phyloP scores from a whole-genome alignment of 1,140 invertebrate genomes.

The Coboldia fuscipes region DNA sequence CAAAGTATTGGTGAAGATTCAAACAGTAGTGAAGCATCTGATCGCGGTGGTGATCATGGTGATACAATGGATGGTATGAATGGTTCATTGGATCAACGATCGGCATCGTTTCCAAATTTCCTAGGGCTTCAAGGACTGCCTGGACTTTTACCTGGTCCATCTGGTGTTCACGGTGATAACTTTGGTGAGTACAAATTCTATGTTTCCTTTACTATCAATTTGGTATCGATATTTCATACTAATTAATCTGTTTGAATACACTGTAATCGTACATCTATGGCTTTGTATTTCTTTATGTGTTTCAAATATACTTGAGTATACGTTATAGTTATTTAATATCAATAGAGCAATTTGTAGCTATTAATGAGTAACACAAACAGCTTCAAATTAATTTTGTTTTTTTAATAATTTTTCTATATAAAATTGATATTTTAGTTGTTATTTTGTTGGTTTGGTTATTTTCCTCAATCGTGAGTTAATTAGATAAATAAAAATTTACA shows the following conservation, averaged over 20 bases:
- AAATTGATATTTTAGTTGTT: no score
- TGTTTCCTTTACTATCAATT: constrained; percentile 2
- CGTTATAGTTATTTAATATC: no score
- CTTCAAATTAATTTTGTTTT: no score
- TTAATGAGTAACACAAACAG: no score
- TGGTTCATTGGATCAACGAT: constrained; percentile 32
- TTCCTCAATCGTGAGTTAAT: no score
- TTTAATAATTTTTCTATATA: no score
- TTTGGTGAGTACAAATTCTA: constrained; percentile 45
- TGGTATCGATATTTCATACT: not conserved
- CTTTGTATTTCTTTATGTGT: no score
- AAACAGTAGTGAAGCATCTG: constrained; percentile 38
- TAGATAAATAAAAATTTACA: no score
- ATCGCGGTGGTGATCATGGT: constrained; percentile 29
- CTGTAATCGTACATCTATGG: no score
- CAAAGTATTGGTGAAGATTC: constrained; percentile 62
- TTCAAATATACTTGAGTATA: no score
- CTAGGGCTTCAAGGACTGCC: constrained; percentile 48
- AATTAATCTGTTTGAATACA: not conserved
- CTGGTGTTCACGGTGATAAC: constrained; percentile 55
- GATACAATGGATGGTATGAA: constrained; percentile 16
- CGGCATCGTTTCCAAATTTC: constrained; percentile 42
- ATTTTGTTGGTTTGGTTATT: no score
- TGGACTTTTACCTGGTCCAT: constrained; percentile 59
- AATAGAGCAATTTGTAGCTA: no score